A percentile compares a stretch with the other conserved stretches of the same genome.
Evolutionary conservation across 2,797 vertebrate species (phyloP).

Genomic region (Acanthiza pusilla): DNA sequence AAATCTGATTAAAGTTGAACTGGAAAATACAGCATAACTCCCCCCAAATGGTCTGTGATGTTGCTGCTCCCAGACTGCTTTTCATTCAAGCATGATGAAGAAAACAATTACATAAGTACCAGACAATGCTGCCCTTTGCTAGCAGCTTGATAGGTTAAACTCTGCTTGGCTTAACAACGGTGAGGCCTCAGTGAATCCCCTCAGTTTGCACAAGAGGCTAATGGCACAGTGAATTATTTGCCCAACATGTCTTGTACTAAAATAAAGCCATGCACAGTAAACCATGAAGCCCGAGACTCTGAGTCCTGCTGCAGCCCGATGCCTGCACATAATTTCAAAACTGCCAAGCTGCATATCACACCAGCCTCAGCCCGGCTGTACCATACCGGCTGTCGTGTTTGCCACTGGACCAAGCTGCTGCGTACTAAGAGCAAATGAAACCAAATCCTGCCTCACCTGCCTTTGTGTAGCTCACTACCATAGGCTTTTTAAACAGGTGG

Average conservation of each 20-base stretch:
- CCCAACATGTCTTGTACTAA: not conserved
- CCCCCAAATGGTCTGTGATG: not conserved
- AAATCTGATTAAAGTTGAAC: not conserved
- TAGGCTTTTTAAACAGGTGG: not conserved
- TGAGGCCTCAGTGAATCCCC: not conserved
- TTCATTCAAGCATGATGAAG: not conserved
- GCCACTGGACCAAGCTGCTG: not conserved
- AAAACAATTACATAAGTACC: conserved; percentile 34
- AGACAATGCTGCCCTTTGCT: conserved; percentile 8
- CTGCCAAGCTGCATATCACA: not conserved
- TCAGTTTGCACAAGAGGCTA: not conserved
- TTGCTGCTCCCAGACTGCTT: not conserved
- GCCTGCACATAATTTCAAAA: not conserved
- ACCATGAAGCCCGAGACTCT: not conserved
- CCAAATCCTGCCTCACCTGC: not conserved
- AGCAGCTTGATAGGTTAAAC: not conserved
- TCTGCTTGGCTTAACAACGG: conserved; percentile 24
- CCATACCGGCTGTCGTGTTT: rapidly evolving
- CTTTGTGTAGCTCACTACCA: not conserved
- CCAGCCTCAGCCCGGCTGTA: not conserved
- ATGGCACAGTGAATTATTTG: not conserved
- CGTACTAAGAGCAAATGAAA: not conserved
- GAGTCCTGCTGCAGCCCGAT: not conserved
- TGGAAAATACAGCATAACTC: not conserved
- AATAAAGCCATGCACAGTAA: not conserved